phyloP scores from a whole-genome alignment of 2,113 vertebrate species.

The Lophotis ruficrista region DNA sequence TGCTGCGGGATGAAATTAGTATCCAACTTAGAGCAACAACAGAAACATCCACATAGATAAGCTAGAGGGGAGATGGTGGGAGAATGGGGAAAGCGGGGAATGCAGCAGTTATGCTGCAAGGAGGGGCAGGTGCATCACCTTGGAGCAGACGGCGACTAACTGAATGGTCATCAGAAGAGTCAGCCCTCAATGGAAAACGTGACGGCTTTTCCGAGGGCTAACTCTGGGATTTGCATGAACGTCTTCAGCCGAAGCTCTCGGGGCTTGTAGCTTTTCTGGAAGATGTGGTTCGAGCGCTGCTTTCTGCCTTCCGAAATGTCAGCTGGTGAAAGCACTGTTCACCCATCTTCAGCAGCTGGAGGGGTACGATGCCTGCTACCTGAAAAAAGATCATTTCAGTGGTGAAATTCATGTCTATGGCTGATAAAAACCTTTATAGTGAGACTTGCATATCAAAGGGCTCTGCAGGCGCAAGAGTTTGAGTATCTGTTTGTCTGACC shows the following conservation, averaged over 20 bases:
- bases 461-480: neutral
- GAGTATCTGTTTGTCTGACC: neutral
- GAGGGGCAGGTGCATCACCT: neutral
- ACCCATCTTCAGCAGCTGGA: neutral
- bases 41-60: neutral
- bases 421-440: neutral
- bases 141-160: neutral
- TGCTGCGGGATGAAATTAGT: constrained; percentile 16
- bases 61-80: neutral
- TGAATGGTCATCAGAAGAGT: neutral
- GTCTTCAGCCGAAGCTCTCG: neutral
- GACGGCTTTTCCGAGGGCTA: neutral
- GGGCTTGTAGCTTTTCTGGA: neutral
- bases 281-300: neutral
- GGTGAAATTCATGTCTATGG: neutral
- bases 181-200: neutral
- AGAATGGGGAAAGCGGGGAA: neutral
- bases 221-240: neutral
- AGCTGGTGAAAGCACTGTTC: neutral
- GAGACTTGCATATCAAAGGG: neutral
- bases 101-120: neutral
- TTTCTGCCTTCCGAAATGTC: neutral
- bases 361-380: neutral
- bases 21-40: neutral
- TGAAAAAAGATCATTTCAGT: neutral